phyloP scores from a whole-genome alignment of 2,888 invertebrate species.

The Nymphalis polychloros region DNA sequence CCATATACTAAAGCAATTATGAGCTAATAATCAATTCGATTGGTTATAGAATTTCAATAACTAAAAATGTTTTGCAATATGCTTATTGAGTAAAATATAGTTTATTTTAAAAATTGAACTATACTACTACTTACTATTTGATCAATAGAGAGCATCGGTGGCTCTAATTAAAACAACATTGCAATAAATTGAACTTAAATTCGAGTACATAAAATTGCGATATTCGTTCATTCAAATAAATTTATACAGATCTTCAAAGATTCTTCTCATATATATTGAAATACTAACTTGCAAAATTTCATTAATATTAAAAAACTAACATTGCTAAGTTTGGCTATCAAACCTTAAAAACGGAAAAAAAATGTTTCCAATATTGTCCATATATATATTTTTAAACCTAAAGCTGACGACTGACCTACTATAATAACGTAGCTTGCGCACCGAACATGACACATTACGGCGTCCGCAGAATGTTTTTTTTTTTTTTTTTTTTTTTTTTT shows the following conservation, averaged over 20 bases:
- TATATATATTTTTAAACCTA: slow-evolving; percentile 3
- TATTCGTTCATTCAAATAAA: too few species aligned
- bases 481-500: too few species aligned
- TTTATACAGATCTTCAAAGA: too few species aligned
- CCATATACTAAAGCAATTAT: neutral
- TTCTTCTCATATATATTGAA: too few species aligned
- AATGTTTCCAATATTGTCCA: slow-evolving; percentile 17
- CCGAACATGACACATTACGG: too few species aligned
- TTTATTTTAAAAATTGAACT: neutral
- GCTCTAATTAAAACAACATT: slow-evolving; percentile 66
- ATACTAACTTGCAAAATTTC: too few species aligned
- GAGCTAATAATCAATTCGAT: slow-evolving; percentile 2
- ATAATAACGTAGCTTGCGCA: slow-evolving; percentile 8
- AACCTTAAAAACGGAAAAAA: neutral
- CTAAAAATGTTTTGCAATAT: slow-evolving; percentile 1
- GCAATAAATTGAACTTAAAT: slow-evolving; percentile 56
- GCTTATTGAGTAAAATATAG: neutral
- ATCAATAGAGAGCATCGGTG: slow-evolving; percentile 43
- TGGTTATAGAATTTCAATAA: slow-evolving; percentile 7
- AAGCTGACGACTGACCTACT: neutral
- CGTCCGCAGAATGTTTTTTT: too few species aligned
- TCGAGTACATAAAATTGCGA: neutral
- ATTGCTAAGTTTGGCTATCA: neutral
- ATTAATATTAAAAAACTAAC: too few species aligned
- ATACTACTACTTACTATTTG: too few species aligned